Evolutionary conservation across 2,797 vertebrate genomes (phyloP).

Genomic region (Borostomias antarcticus): DNA sequence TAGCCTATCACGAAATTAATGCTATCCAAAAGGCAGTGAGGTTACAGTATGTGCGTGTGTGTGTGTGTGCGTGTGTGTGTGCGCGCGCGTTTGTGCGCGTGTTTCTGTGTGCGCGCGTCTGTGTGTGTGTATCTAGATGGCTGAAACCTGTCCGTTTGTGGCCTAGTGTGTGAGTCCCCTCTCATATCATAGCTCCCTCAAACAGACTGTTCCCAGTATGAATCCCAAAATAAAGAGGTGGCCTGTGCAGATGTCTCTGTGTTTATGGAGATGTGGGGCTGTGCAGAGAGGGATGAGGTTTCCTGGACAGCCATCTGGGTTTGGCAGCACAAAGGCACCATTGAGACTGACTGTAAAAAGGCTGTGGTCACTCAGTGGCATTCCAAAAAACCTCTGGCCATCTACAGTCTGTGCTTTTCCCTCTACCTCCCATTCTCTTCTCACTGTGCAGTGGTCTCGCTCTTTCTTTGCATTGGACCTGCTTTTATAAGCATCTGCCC

Average conservation of each 20-base stretch:
- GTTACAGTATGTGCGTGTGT: not conserved
- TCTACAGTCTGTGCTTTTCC: constrained; percentile 31
- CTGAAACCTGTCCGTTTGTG: not conserved
- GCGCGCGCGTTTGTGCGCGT: not conserved
- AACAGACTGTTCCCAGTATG: constrained; percentile 31
- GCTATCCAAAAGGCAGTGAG: not conserved
- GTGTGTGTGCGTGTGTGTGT: not conserved
- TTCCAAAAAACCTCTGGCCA: constrained; percentile 48
- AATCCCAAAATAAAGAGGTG: constrained; percentile 58
- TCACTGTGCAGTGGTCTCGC: not conserved
- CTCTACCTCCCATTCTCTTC: not conserved
- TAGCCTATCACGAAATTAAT: not conserved
- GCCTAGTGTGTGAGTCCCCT: not conserved
- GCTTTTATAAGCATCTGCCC: not conserved
- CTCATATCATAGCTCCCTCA: not conserved
- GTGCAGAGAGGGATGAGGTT: constrained; percentile 50
- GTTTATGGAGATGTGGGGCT: constrained; percentile 50
- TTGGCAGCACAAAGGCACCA: constrained; percentile 64
- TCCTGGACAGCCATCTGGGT: constrained; percentile 63
- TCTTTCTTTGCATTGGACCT: not conserved
- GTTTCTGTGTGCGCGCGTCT: not conserved
- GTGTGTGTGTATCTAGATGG: not conserved
- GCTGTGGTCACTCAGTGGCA: constrained; percentile 61
- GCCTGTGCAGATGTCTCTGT: constrained; percentile 46
- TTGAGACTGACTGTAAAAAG: constrained; percentile 62